Base-by-base conservation (phyloP, 1,140 invertebrate genomes). In the Pantala flavescens region DNA sequence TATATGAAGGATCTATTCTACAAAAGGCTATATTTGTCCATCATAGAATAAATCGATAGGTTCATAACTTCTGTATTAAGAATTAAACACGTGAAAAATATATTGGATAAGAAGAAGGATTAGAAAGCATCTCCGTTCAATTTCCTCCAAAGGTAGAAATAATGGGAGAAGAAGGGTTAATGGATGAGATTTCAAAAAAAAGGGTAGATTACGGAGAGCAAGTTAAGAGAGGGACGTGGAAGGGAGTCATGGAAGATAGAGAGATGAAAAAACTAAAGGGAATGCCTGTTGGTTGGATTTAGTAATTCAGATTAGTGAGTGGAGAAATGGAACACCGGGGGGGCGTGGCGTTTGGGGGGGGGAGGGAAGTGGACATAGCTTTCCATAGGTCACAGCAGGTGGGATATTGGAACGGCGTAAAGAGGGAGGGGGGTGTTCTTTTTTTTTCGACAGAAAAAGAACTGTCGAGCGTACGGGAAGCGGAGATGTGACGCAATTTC, bases 311-410 rank as follows among this genome's bases (percentile, higher is more conserved):
- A 63, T 63, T 63, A 63, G 49, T 63, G 49, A 63, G 49, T 21
- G 49, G n/a, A 21, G 49, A 63, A 19, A 63, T 21, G 49, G 49
- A 63, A 63, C 49, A 63, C 3, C 49, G 12, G 49, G 49, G 49
- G 49, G 49, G 49, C 49, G 49, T 63, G 49, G 14, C 49, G n/a
- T 21, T 1, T 1, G 49, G 49, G 5, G 49, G 2, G 49, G 12
- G 49, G 49, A 63, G 49, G 49, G 49, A 63, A 21, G 49, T 63
- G 49, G 49, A 63, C 49, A 63, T 63, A 63, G 49, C 49, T 63
- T 63, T 21, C 49, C 49, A 63, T 63, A 63, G 49, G 49, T 63
- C 49, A 63, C 49, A 63, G 49, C 49, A 63, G 49, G 49, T 63
- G 49, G 49, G 49, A 63, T 63, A 63, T 63, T 63, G 49, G 49